Evolutionary conservation across 2,888 invertebrate species (phyloP), one percentile per base, ranked within the genome.

Genomic region (Neocrepidodera transversa): DNA sequence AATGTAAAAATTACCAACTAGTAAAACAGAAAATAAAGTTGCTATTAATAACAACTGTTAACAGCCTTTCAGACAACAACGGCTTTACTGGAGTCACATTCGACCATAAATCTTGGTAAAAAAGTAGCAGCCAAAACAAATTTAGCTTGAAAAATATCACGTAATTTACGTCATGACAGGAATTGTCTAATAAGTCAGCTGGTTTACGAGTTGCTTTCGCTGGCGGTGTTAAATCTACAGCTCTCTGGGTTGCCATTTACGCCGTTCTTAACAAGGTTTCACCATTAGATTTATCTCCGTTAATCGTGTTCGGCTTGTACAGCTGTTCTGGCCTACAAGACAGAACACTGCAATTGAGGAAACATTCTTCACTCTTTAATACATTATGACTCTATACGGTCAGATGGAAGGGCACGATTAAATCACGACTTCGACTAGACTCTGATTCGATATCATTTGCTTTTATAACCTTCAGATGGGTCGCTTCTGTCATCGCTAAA

Each of bases 261-360:
- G 74, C 74, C 74, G 71, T 60, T 74, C 72, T 78, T 76, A 78
- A 78, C 79, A 79, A 76, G 74, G 76, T 78, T 78, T 76, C 76
- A 74, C 78, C 79, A 79, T 79, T 79, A 79, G 79, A 79, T 79
- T 79, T 79, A 79, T 79, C 79, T 78, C 69, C 70, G 68, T 75
- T 75, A 76, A 78, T 79, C 79, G 77, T 79, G 79, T 78, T 78
- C 77, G 72, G 74, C 74, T 70, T 78, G 78, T 78, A 74, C 73
- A 72, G 75, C 76, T 78, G 78, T 78, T 78, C 70, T 67, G 67
- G 71, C 68, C 73, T 74, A 75, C 75, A 76, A 74, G 74, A 72
- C 73, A 70, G 74, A 67, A 71, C 68, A 69, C 63, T 62, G 49
- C 63, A 26, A 48, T 60, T 60, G 52, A 63, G 42, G 64, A 69